A percentile compares a stretch with the other conserved stretches of the same genome.
phyloP scores from a whole-genome alignment of 2,888 invertebrate genomes.

The Dryobota labecula region DNA sequence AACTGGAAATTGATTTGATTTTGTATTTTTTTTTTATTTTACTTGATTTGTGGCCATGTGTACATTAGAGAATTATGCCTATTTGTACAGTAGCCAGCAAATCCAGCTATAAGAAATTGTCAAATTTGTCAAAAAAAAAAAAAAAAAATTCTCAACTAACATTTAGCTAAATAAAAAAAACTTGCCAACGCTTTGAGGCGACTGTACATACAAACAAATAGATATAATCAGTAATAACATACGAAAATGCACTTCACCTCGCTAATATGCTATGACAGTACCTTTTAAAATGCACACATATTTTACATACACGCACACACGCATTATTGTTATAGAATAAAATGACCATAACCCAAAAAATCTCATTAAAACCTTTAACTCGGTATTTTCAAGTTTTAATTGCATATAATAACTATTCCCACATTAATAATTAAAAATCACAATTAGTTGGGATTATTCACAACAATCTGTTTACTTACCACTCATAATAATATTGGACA shows the following conservation, averaged over 20 bases:
- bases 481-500: slow-evolving; percentile 20
- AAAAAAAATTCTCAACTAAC: too few species aligned
- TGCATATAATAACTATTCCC: background rate
- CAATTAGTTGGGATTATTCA: background rate
- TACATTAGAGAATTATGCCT: too few species aligned
- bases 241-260: slow-evolving; percentile 7
- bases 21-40: too few species aligned
- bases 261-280: background rate
- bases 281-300: background rate
- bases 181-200: background rate
- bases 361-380: background rate
- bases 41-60: too few species aligned
- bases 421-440: background rate
- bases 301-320: background rate
- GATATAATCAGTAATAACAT: background rate
- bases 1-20: too few species aligned
- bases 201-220: background rate
- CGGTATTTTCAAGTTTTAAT: background rate
- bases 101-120: too few species aligned
- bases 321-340: background rate
- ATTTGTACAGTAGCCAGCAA: too few species aligned
- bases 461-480: slow-evolving; percentile 4
- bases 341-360: background rate
- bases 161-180: background rate
- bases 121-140: too few species aligned